A percentile compares a stretch with the other conserved stretches of the same genome.
Evolutionary conservation across 2,113 vertebrate species (phyloP).

Genomic region (Callionymus lyra): DNA sequence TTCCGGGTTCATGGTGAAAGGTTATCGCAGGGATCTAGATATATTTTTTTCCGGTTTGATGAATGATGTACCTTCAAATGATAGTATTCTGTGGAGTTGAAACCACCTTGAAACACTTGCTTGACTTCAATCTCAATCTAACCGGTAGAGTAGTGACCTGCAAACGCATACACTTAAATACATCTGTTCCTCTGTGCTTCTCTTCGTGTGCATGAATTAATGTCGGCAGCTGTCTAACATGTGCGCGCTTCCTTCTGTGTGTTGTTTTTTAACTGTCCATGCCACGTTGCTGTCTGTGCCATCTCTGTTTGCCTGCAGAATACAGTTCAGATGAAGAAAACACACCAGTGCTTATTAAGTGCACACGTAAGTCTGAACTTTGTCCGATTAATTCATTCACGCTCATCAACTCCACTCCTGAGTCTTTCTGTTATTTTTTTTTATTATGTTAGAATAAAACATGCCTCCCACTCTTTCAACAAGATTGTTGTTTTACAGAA

Average conservation of each 20-base stretch:
- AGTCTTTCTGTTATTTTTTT: too few relatives aligned
- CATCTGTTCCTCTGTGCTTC: not conserved
- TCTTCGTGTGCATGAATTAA: not conserved
- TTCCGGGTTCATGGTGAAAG: too few relatives aligned
- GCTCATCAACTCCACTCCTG: not conserved
- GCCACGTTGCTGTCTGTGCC: conserved; percentile 55
- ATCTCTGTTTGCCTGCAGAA: conserved; percentile 68
- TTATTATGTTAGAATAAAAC: too few relatives aligned
- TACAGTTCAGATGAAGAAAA: conserved; percentile 67
- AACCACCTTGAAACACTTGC: too few relatives aligned
- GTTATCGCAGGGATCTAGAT: too few relatives aligned
- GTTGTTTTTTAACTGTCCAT: conserved; percentile 41
- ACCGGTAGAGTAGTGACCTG: not conserved
- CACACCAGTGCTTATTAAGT: conserved; percentile 61
- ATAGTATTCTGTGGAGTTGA: too few relatives aligned
- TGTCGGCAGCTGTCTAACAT: conserved; percentile 21
- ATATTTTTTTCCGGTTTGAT: too few relatives aligned
- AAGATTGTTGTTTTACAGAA: too few relatives aligned
- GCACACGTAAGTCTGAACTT: conserved; percentile 65
- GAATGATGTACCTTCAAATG: too few relatives aligned
- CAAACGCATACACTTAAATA: not conserved
- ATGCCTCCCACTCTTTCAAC: too few relatives aligned
- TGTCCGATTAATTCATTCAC: conserved; percentile 23
- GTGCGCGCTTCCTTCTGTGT: conserved; percentile 22
- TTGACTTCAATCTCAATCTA: too few relatives aligned